A percentile compares a stretch with the other conserved stretches of the same genome.
Conservation (phyloP, 2,113 vertebrate genomes). For the Odontophorus gujanensis region DNA sequence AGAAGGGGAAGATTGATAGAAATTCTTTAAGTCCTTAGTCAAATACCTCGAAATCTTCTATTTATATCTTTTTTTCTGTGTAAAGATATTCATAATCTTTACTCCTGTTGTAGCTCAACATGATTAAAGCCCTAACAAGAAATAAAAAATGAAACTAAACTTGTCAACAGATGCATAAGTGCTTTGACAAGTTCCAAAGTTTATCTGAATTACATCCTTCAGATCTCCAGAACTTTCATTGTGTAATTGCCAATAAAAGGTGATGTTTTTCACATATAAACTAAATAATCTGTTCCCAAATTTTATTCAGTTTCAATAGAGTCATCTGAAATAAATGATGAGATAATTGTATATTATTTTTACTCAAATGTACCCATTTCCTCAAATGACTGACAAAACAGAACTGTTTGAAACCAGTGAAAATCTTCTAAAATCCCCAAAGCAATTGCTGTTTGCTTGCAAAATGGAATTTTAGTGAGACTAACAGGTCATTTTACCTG, state of each 20-base stretch:
- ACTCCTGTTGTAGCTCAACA: neutral
- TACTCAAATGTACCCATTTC: neutral
- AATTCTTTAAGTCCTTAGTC: neutral
- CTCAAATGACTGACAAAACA: neutral
- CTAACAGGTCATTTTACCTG: neutral
- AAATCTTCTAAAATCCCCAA: neutral
- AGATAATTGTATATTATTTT: neutral
- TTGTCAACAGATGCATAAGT: neutral
- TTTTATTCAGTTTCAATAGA: neutral
- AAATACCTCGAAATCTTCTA: neutral
- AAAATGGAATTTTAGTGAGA: neutral
- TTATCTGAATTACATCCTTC: neutral
- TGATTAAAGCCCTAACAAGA: neutral
- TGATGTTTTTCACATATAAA: neutral
- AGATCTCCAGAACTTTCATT: neutral
- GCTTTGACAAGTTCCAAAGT: neutral
- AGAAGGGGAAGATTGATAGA: neutral
- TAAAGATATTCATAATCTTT: conserved; percentile 6
- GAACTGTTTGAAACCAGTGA: neutral
- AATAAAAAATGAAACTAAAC: neutral
- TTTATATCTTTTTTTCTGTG: neutral
- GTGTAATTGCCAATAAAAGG: neutral
- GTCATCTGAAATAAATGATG: neutral
- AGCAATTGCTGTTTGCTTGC: neutral
- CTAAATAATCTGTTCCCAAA: neutral